Conservation (phyloP, 2,113 vertebrate species). For the Narcine bancroftii region DNA sequence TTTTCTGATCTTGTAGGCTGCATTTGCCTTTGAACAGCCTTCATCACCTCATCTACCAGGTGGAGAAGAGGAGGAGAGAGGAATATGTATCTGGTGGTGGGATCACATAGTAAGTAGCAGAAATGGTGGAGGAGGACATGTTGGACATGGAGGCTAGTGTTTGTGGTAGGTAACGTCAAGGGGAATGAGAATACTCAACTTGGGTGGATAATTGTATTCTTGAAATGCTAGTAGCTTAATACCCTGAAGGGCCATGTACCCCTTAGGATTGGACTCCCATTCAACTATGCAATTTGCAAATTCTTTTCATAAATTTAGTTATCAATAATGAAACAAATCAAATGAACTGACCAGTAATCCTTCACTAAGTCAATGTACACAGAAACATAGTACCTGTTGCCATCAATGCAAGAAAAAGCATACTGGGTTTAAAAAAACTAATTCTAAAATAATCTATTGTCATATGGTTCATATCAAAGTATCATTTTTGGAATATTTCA, state of each 20-base stretch:
- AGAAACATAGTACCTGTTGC: background rate
- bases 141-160: no score
- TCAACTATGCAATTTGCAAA: background rate
- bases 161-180: no score
- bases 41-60: background rate
- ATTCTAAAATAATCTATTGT: background rate
- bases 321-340: background rate
- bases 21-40: background rate
- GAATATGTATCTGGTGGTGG: no score
- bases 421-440: background rate
- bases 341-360: background rate
- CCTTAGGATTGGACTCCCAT: no score
- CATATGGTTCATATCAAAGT: background rate
- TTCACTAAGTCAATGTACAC: background rate
- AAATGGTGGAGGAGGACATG: no score
- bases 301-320: background rate
- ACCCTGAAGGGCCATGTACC: no score
- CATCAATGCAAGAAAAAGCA: background rate
- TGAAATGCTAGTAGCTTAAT: no score
- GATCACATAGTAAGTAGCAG: no score
- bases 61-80: no score
- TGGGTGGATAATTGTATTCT: no score
- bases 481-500: background rate
- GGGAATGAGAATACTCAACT: no score
- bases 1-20: background rate